Percentiles rank a stretch among this genome's conserved stretches.
These are phyloP conservation scores for Dicrurus megarhynchus DNA, from an alignment of 2,113 vertebrate species.

Conservation along the genomic window DNA sequence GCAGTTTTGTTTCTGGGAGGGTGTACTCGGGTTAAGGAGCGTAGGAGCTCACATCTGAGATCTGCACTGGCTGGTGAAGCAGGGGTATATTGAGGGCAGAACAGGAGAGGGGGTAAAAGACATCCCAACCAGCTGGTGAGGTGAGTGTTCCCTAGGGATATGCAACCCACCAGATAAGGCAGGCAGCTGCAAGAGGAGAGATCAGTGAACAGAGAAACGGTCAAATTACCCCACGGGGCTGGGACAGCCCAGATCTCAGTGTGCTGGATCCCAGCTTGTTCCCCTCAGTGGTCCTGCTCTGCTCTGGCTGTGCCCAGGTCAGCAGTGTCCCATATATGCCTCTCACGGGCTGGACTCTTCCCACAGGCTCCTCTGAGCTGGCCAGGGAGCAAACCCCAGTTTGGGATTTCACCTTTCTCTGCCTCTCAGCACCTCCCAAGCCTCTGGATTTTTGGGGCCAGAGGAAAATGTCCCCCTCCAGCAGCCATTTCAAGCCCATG, in stretches of 20 bases:
- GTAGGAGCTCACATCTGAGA: not conserved
- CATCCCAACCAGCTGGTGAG: not conserved
- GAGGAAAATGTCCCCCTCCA: fast-evolving
- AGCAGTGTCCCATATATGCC: not conserved
- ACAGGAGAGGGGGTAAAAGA: not conserved
- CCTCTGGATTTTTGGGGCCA: fast-evolving
- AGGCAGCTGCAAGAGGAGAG: not conserved
- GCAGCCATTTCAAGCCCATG: not conserved
- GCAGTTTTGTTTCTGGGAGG: not conserved
- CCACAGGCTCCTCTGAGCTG: not conserved
- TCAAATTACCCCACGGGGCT: not conserved
- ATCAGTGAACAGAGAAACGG: not conserved
- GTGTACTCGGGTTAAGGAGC: not conserved
- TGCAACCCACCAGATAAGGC: not conserved
- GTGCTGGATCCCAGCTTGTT: not conserved
- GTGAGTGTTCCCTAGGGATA: not conserved
- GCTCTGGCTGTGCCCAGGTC: not conserved
- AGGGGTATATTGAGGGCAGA: no score
- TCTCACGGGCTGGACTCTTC: not conserved
- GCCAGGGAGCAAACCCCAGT: not conserved
- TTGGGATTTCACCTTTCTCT: not conserved
- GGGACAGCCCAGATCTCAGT: not conserved
- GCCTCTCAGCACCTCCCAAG: not conserved
- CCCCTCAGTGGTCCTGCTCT: fast-evolving
- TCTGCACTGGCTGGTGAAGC: not conserved